Evolutionary conservation across 2,888 invertebrate genomes (phyloP), one percentile per base, ranked within the genome.

Genomic region (Trichopoda pennipes): DNA sequence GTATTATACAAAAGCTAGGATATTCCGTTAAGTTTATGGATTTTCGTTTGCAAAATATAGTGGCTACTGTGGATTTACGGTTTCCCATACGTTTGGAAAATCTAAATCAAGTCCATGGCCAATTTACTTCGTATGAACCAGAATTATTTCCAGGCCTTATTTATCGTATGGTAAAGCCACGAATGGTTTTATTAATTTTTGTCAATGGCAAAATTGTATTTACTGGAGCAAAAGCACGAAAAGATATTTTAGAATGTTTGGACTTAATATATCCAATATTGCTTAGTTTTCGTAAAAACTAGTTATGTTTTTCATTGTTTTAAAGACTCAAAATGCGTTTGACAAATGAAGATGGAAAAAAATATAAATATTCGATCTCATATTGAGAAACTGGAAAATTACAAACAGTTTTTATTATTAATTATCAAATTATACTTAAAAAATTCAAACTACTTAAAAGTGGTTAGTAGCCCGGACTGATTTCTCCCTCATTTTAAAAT

Each of bases 171-270:
- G 96, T 99, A 51, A 96, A 97, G 88, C 99, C 99, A 0, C 94
- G 98, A 85, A 95, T 99, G 85, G 99, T 99, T 0, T 92, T 99
- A 83, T 92, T 99, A 14, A 99, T 99, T 90, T 99, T 99, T 92
- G 99, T 99, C 0, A 99, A 99, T 91, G 99, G 99, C 73, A 99
- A 99, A 93, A 95, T 99, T 85, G 99, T 99, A 1, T 95, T 99
- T 84, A 99, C 99, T 88, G 94, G 94, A 85, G 99, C 97, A 38
- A 99, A 99, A 92, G 95, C 95, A 61, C 93, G 98, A 85, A 93
- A 94, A 88, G 98, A 99, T 88, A 96, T 99, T 55, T 95, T 96
- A 90, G 98, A 98, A 89, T 97, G 99, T 17, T 93, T 99, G 86
- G 96, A 97, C 86, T 97, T 97, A 88, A 99, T 99, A 88, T 97